Evolutionary conservation across 2,888 invertebrate genomes (phyloP), one percentile per base, ranked within the genome.

Genomic region (Drosophila neonasuta): DNA sequence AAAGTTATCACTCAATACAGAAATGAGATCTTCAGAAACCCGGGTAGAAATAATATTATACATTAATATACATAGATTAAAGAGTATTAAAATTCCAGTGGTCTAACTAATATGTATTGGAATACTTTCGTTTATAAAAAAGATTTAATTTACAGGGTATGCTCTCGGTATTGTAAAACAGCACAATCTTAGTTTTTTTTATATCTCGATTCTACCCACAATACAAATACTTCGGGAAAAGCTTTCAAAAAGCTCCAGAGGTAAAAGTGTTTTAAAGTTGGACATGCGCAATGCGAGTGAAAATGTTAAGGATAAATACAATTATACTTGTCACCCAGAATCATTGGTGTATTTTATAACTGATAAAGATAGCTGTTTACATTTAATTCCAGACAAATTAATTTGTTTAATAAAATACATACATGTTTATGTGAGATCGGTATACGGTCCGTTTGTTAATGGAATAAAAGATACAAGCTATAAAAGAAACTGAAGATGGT

Each of bases 251-350:
- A 81, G 79, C 85, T 84, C 64, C 65, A 10, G 11, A 44, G 55
- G 64, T 24, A 59, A 65, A 69, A 67, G 63, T 56, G 13, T 32
- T 24, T 30, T n/a, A 60, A 51, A 45, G 58, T 55, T 68, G 59
- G 50, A 68, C 80, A 64, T 80, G 80, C 81, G 80, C 79, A 57
- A 10, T 45, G 10, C 3, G n/a, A 17, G 48, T 71, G 69, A 79
- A 84, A 75, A 84, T 80, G 68, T 68, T 63, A 78, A 78, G 86
- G 75, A 78, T 80, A 80, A 84, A 86, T 80, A 80, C 75, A 84
- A 86, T 84, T 86, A 84, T 86, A 80, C 74, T 78, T 79, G 81
- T 68, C 79, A 58, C 67, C 63, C 71, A 69, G 75, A 61, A 80
- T 64, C 61, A 50, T 64, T 62, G 57, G 75, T 78, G 79, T 67